Conservation (phyloP, 2,113 vertebrate species). For the Romanogobio albipinnatus region DNA sequence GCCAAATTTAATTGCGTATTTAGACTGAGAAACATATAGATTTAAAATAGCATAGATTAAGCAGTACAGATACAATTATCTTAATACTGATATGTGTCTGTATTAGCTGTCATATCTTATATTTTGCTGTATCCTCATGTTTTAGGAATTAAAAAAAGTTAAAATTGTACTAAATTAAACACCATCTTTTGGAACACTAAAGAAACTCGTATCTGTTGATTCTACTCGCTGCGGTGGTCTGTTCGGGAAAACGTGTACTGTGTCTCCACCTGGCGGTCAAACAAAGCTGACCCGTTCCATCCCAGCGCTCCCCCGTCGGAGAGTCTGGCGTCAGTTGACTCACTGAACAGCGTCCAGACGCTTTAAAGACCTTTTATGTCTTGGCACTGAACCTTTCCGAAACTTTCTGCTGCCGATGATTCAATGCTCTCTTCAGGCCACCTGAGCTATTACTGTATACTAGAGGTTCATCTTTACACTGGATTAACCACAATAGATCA, state of each 20-base stretch:
- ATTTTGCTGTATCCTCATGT: neutral
- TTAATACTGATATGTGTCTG: neutral
- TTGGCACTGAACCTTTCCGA: constrained; percentile 6
- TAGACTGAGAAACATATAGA: neutral
- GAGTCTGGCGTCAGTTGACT: neutral
- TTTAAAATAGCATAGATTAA: neutral
- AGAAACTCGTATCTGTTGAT: neutral
- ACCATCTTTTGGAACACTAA: neutral
- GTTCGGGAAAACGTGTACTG: constrained; percentile 55
- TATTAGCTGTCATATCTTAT: neutral
- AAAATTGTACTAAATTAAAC: neutral
- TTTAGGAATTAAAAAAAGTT: neutral
- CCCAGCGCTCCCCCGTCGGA: neutral
- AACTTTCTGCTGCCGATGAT: constrained; percentile 35
- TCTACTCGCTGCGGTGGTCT: neutral
- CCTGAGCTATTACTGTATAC: neutral
- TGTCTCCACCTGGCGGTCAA: constrained; percentile 70
- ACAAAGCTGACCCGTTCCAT: neutral
- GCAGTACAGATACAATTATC: neutral
- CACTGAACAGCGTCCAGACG: constrained; percentile 35
- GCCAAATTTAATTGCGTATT: neutral
- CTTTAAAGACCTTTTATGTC: neutral
- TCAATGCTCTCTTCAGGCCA: constrained; percentile 3
- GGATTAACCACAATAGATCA: neutral
- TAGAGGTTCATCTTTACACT: neutral